phyloP scores from a whole-genome alignment of 2,888 invertebrate genomes.

The Antitype chi region DNA sequence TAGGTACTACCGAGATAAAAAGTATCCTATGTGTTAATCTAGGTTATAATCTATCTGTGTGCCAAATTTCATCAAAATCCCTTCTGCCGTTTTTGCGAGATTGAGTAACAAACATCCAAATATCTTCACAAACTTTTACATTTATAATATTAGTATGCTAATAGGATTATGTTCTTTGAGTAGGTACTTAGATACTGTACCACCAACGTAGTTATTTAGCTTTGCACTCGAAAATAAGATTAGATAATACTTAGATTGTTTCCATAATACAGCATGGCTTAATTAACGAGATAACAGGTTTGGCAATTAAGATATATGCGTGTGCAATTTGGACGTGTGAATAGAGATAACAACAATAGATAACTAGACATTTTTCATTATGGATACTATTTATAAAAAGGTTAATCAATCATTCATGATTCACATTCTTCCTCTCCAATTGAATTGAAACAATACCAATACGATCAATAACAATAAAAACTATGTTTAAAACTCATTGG shows the following conservation, averaged over 20 bases:
- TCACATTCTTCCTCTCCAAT: neutral
- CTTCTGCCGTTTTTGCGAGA: too few relatives aligned
- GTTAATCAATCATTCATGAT: neutral
- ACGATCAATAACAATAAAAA: neutral
- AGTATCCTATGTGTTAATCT: too few relatives aligned
- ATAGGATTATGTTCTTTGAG: neutral
- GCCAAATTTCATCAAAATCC: too few relatives aligned
- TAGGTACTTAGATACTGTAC: conserved; percentile 11
- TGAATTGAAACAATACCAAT: conserved; percentile 17
- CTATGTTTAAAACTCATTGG: conserved; percentile 5
- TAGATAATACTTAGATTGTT: conserved; percentile 40
- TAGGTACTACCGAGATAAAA: too few relatives aligned
- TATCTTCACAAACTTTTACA: too few relatives aligned
- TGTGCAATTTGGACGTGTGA: conserved; percentile 11
- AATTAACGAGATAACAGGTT: conserved; percentile 42
- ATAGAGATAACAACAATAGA: conserved; percentile 24
- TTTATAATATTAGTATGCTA: too few relatives aligned
- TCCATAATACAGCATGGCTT: conserved; percentile 25
- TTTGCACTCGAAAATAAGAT: conserved; percentile 42
- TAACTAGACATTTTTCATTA: conserved; percentile 8
- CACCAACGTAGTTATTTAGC: conserved; percentile 36
- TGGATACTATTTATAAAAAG: neutral
- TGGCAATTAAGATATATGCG: conserved; percentile 36
- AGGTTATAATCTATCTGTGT: too few relatives aligned
- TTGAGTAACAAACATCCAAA: too few relatives aligned